Base-by-base conservation (phyloP, 2,888 invertebrate genomes). In the Lottia scabra region DNA sequence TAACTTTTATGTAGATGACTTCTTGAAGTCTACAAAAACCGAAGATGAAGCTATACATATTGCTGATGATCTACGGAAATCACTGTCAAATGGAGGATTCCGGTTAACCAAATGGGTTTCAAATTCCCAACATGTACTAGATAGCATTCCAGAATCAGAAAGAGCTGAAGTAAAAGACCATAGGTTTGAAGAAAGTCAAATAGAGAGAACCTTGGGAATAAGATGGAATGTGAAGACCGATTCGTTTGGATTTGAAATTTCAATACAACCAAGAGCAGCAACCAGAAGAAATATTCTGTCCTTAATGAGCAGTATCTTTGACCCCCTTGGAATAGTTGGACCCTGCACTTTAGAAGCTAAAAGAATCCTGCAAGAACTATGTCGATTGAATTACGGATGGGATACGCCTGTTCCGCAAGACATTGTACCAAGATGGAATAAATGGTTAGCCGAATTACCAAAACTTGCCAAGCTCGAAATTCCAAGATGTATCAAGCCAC, bases 81-180 rank as follows among this genome's bases (percentile, higher is more conserved):
- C 71, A 4, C 19, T 66, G 4, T 0, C 48, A 27, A n/a, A 65
- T 63, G 78, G 75, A 15, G 74, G 75, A 13, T 80, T 73, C 19
- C 26, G 72, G 12, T 48, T 81, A 1, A 65, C 73, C 23, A 79
- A 80, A 63, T 81, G 77, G 72, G 12, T 81, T 16, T 73, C 71
- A 12, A 76, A 76, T 43, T 65, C 65, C 26, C 63, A 65, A 27
- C 65, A 76, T 30, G 77, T 81, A 0, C 72, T 82, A 56, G 27
- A 67, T 10, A 56, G 72, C 2, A 74, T 81, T 43, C 77, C 78
- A 8, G n/a, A 8, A 15, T 26, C 44, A 45, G 74, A 80, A 6
- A 68, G 77, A 64, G 73, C 73, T 12, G 71, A 63, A 45, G 23
- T 71, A 6, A 26, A 65, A 45, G 65, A 63, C 16, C 19, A 64